phyloP scores from a whole-genome alignment of 2,888 invertebrate species.

The Geotrupes spiniger region DNA sequence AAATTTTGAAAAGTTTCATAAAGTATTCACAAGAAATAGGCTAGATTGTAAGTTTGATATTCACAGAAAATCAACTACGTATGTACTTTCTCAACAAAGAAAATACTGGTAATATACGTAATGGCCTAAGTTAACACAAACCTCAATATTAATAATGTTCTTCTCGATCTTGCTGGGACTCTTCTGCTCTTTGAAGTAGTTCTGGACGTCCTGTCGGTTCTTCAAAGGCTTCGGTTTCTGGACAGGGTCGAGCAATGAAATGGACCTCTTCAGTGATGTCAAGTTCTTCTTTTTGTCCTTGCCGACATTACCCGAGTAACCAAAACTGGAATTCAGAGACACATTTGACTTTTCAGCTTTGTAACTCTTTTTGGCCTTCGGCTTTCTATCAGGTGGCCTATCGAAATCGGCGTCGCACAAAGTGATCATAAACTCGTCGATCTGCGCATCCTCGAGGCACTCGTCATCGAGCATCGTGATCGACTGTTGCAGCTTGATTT shows the following conservation, averaged over 20 bases:
- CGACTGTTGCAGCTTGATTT: constrained; percentile 18
- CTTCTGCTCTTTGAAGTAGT: constrained; percentile 50
- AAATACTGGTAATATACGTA: too few relatives aligned
- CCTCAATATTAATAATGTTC: too few relatives aligned
- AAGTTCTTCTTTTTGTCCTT: constrained; percentile 37
- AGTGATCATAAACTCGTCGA: constrained; percentile 20
- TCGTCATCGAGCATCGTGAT: constrained; percentile 16
- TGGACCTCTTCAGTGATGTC: constrained; percentile 58
- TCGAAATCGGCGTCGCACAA: constrained; percentile 40
- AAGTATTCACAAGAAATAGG: too few relatives aligned
- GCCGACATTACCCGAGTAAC: constrained; percentile 10
- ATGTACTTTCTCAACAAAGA: too few relatives aligned
- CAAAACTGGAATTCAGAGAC: constrained; percentile 59
- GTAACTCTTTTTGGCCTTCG: constrained; percentile 11
- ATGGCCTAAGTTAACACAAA: too few relatives aligned
- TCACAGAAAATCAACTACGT: too few relatives aligned
- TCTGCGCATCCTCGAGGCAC: constrained; percentile 14
- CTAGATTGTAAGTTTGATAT: too few relatives aligned
- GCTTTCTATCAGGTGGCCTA: constrained; percentile 4
- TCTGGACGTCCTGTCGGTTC: constrained; percentile 44
- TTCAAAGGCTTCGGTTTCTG: constrained; percentile 40
- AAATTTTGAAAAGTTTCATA: too few relatives aligned
- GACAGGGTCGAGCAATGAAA: constrained; percentile 55
- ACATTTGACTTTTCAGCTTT: constrained; percentile 51
- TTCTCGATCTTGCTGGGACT: constrained; percentile 11